A percentile compares a stretch with the other conserved stretches of the same genome.
Conservation (phyloP, 23 tunicate genomes). For the Trididemnum clinides region DNA sequence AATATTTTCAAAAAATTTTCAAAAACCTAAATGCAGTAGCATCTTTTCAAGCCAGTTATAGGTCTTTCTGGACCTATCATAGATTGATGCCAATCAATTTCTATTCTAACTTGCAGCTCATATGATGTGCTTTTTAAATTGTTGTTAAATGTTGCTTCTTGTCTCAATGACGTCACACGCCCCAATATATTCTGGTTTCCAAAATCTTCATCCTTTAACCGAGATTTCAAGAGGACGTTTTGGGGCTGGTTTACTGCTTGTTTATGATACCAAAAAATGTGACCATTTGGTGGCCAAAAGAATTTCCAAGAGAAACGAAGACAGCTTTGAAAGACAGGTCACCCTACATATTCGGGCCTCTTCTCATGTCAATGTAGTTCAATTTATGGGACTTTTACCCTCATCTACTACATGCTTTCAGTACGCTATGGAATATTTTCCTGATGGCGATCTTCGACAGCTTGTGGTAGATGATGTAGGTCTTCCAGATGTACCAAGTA, state of each 20-base stretch:
- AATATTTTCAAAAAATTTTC: no score
- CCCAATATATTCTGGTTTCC: constrained; percentile 14
- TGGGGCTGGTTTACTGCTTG: constrained; percentile 53
- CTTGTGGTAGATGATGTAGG: constrained; percentile 53
- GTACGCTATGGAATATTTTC: constrained; percentile 41
- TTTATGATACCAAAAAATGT: constrained; percentile 22
- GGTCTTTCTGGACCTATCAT: no score
- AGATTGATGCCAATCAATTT: no score
- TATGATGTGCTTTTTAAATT: no score
- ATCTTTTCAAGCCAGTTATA: no score
- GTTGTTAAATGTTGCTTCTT: neutral
- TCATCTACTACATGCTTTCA: constrained; percentile 60
- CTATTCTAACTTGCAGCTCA: no score
- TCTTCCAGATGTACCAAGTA: constrained; percentile 49
- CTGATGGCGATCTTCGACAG: constrained; percentile 45
- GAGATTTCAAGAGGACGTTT: constrained; percentile 56
- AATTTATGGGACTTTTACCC: constrained; percentile 61
- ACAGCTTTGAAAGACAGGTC: constrained; percentile 35
- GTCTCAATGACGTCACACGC: constrained; percentile 14
- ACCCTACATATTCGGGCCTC: constrained; percentile 27
- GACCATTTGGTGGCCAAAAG: constrained; percentile 40
- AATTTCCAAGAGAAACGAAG: constrained; percentile 28
- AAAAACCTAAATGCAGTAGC: no score
- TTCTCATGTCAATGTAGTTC: constrained; percentile 6
- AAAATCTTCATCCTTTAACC: constrained; percentile 33